Evolutionary conservation across 1,140 invertebrate genomes (phyloP), one percentile per base, ranked within the genome.

Genomic region (Zaprionus capensis): DNA sequence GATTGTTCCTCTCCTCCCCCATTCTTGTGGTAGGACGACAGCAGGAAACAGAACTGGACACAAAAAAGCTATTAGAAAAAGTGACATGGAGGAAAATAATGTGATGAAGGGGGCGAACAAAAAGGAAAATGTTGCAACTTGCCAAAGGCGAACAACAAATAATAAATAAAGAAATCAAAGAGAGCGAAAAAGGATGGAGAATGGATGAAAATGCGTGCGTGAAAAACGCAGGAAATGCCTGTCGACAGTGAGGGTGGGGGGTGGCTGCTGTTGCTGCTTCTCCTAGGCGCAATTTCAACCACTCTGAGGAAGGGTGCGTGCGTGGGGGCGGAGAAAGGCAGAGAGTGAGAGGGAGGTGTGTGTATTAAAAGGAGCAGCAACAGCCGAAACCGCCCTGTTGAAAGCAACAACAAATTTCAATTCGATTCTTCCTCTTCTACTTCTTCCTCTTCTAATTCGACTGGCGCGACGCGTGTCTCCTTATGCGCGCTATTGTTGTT

Each of bases 11-110:
- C 12, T 34, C n/a, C 17, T 53, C 46, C 15, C 41, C 17, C n/a
- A 38, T 17, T 44, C 41, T 86, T 87, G 83, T 41, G 83, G 83
- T 87, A 86, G 83, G 83, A 69, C 83, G 53, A 58, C 56, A 44
- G 56, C 17, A 53, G 79, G 58, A 58, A 55, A 81, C 67, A 65
- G 2, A 51, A 51, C 1, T 24, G 63, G 58, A 83, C 83, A 83
- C 82, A 86, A 87, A 86, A 86, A 86, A 75, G 63, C 77, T 61
- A 86, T 87, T 86, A 86, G 41, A 51, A 71, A 46, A 66, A 15
- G n/a, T 71, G 62, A 78, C 70, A 73, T 56, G 34, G 53, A 9
- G n/a, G 53, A n/a, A 24, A 56, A 62, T 57, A 62, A 46, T 67
- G 26, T 17, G 36, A 22, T 14, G 46, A 46, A 51, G 53, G n/a